Base-by-base conservation (phyloP, 2,888 invertebrate genomes). In the Melangyna quadrimaculata region DNA sequence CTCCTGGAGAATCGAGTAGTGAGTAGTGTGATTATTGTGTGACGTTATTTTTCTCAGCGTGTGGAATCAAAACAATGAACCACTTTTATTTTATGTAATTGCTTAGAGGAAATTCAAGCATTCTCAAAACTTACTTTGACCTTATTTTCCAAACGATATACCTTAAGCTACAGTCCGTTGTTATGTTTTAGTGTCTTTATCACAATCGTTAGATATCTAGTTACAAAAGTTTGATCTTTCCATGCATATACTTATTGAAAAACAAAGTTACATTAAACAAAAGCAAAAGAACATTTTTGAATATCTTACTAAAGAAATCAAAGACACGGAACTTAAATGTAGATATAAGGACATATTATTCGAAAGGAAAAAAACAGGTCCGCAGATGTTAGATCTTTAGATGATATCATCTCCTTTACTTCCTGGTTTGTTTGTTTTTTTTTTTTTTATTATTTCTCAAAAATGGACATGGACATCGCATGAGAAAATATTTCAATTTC, bases 391-490 rank as follows among this genome's bases (percentile, higher is more conserved):
- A n/a, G 3, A 32, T 8, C 7, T 1, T 40, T 1, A 72, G 19
- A 70, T 70, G 40, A 55, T 45, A 71, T 45, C 57, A 71, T 35
- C 57, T 19, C 45, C 48, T 37, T 40, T 53, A 69, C 63, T 86
- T 86, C 80, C 84, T 75, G 72, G 59, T 61, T 77, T 24, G 3
- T 37, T 6, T 29, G 29, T 29, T 17, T 4, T 37, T 59, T 37
- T 37, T 59, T 35, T 57, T 19, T 22, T 12, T 3, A 19, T 59
- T 35, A 0, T 35, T 59, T 35, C 53, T 53, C 10, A 32, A 67
- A 77, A 69, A 86, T 72, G 84, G 84, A 86, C 84, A 45, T 32
- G n/a, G n/a, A n/a, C n/a, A n/a, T n/a, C n/a, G n/a, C 65, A 86
- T 86, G 84, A 86, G 77, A 86, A 86, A 86, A 80, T 77, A 79